phyloP scores from a whole-genome alignment of 2,888 invertebrate genomes.

The Agrilus mali region DNA sequence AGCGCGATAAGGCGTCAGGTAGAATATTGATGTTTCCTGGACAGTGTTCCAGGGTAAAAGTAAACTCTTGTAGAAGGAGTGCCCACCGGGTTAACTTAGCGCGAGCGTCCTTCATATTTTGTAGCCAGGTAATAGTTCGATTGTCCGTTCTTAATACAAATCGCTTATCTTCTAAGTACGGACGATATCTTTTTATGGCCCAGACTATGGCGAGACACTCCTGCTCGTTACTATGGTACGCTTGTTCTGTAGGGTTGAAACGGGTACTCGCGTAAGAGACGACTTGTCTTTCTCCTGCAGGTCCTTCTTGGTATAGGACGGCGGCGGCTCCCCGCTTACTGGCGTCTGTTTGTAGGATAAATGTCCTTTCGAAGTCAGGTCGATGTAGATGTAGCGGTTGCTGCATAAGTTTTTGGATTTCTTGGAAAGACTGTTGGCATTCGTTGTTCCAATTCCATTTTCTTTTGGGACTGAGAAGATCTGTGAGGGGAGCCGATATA shows the following conservation, averaged over 20 bases:
- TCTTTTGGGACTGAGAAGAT: conserved; percentile 6
- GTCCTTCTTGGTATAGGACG: conserved; percentile 13
- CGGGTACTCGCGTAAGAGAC: conserved; percentile 12
- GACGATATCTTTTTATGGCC: conserved; percentile 10
- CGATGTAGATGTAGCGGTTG: conserved; percentile 8
- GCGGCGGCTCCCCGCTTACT: conserved; percentile 13
- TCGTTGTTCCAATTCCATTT: conserved; percentile 9
- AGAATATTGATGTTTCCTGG: conserved; percentile 13
- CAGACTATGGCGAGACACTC: conserved; percentile 15
- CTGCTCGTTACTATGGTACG: conserved; percentile 15
- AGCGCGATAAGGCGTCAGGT: conserved; percentile 12
- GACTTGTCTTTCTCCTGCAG: conserved; percentile 2
- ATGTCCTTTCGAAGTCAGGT: conserved; percentile 9
- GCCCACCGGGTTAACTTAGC: conserved; percentile 12
- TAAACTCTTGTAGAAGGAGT: conserved; percentile 13
- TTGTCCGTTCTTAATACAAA: conserved; percentile 11
- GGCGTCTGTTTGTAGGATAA: conserved; percentile 15
- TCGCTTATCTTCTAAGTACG: not conserved
- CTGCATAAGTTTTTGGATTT: conserved; percentile 7
- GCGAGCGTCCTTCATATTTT: conserved; percentile 5
- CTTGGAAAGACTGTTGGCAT: conserved; percentile 5
- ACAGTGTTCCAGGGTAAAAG: conserved; percentile 15
- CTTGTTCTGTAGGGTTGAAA: conserved; percentile 8
- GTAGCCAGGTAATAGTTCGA: conserved; percentile 13
- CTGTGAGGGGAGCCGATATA: conserved; percentile 13